phyloP scores from a whole-genome alignment of 2,113 vertebrate species.

The Scartelaos histophorus region DNA sequence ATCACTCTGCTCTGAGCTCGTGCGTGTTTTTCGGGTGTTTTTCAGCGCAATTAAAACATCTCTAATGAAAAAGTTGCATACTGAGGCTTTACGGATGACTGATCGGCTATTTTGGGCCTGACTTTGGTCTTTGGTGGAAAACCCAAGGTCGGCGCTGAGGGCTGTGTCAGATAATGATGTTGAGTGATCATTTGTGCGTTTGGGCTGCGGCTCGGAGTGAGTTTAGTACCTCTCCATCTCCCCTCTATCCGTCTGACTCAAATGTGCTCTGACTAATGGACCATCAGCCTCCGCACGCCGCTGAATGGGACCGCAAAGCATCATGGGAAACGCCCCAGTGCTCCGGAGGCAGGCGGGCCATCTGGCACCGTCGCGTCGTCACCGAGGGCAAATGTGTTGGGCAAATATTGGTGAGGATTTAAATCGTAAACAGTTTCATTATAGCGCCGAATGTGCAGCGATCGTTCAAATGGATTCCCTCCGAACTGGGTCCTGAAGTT shows the following conservation, averaged over 20 bases:
- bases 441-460: background rate
- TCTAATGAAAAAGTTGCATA: too few relatives aligned
- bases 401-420: background rate
- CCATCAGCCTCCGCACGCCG: background rate
- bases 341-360: background rate
- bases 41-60: too few relatives aligned
- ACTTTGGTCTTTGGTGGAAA: background rate
- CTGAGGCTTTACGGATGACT: too few relatives aligned
- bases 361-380: background rate
- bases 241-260: background rate
- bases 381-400: background rate
- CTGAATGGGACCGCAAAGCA: slow-evolving; percentile 2
- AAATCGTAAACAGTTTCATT: background rate
- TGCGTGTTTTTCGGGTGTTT: too few relatives aligned
- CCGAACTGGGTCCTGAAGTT: background rate
- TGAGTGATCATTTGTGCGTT: slow-evolving; percentile 7
- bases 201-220: background rate
- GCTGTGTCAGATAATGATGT: background rate
- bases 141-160: background rate
- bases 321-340: background rate
- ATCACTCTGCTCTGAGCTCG: too few relatives aligned
- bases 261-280: slow-evolving; percentile 9
- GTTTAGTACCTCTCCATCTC: slow-evolving; percentile 1
- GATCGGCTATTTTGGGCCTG: background rate
- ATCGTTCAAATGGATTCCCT: background rate